Base-by-base conservation (phyloP, 2,888 invertebrate genomes). In the Dasysyrphus albostriatus region DNA sequence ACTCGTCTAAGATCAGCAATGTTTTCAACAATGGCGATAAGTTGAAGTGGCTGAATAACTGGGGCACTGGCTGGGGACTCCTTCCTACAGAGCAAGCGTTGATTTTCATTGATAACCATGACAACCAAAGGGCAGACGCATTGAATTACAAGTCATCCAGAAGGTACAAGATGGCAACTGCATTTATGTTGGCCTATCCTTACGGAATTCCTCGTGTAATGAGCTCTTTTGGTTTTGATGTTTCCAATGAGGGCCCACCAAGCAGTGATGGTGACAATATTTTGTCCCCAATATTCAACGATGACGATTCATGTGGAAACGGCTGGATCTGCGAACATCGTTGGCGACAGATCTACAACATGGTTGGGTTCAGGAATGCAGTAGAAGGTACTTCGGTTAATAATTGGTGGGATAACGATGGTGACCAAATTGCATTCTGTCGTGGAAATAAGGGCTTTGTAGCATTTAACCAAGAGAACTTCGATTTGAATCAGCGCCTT, bases 71-170 rank as follows among this genome's bases (percentile, higher is more conserved):
- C 8, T 96, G 96, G 96, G 94, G 94, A 19, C 93, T 96, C 24
- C 89, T 96, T 93, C 94, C 16, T 83, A 94, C 94, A 0, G 90
- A 89, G 2, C 94, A 94, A 80, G 94, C 96, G 2, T 90, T 97
- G 0, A 95, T 96, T 10, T 97, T 97, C 90, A 94, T 98, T 70
- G 97, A 97, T 90, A 98, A 98, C 92, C 98, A 98, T 90, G 98
- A 98, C 91, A 97, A 96, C 90, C 97, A 98, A 91, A 94, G 98
- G 90, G 95, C 95, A 87, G 95, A 95, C 51, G 94, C 95, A 67
- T 93, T 96, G 12, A 96, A 95, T 0, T 94, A 96, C 91, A 88
- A 67, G 75, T 82, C 54, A 10, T 12, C 81, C 0, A 95, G 93
- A 88, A 92, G 93, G 8, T 96, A 96, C 92, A 96, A 95, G 92